These are phyloP conservation scores for Gymnothorax javanicus DNA, from an alignment of 2,797 vertebrate species.

Conservation along the genomic window DNA sequence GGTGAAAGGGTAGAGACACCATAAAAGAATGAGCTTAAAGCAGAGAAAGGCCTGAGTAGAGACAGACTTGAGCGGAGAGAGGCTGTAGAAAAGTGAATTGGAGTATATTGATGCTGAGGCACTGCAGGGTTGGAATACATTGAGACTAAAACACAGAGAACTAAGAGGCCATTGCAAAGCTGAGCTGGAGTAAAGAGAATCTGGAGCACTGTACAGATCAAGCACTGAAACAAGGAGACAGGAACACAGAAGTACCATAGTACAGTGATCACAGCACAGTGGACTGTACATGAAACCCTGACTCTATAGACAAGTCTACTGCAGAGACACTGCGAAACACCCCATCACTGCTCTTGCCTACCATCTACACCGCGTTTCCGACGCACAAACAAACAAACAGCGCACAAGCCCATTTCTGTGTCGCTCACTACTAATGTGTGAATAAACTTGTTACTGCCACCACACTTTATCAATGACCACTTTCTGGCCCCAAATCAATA, in stretches of 20 bases:
- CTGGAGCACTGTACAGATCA: too few species aligned
- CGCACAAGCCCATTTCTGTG: slow-evolving; percentile 50
- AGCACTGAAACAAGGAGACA: not conserved
- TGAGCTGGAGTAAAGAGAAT: too few species aligned
- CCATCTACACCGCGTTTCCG: slow-evolving; percentile 8
- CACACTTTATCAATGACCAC: slow-evolving; percentile 36
- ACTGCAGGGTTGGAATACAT: not conserved
- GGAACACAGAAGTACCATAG: not conserved
- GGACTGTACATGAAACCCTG: not conserved
- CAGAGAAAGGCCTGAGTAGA: not conserved
- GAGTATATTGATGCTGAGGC: not conserved
- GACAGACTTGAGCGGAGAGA: not conserved
- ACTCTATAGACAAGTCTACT: not conserved
- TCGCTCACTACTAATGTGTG: slow-evolving; percentile 44
- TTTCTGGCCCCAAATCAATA: slow-evolving; percentile 34
- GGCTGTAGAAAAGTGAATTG: not conserved
- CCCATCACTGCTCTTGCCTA: not conserved
- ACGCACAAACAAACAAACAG: slow-evolving; percentile 25
- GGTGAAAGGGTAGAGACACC: not conserved
- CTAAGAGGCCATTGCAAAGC: too few species aligned
- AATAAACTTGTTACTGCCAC: slow-evolving; percentile 27
- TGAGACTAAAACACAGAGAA: not conserved
- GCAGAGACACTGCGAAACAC: not conserved
- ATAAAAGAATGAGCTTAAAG: not conserved
- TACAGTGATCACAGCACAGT: not conserved